Evolutionary conservation across 2,888 invertebrate species (phyloP), one percentile per base, ranked within the genome.

Genomic region (Craniophora ligustri): DNA sequence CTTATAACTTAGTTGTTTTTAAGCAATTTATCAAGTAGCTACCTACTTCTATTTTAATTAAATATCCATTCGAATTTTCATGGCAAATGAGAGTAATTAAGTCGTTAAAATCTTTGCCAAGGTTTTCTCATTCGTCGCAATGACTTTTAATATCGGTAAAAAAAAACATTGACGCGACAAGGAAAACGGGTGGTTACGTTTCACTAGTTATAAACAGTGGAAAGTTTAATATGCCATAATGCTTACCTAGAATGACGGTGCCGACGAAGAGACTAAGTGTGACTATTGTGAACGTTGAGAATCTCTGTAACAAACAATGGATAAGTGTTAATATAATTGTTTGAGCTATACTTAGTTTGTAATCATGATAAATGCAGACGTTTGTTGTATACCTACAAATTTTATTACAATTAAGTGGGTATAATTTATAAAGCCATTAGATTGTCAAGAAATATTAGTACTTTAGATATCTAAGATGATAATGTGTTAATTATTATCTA

Each of bases 261-360:
- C 99, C 99, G 76, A 98, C 97, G 89, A 98, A 97, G 67, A 98
- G 95, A 87, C 98, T 98, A 79, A 98, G 95, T 72, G 98, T 97
- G 82, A 98, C 98, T 78, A 97, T 97, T 75, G 97, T 96, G 93
- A 98, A 98, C 75, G 98, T 98, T 80, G 98, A 96, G 90, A 98
- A 96, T 94, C 96, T 96, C 98, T 98, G 96, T 70, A 96, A 92
- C 75, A 78, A 80, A 78, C 65, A 61, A 62, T 61, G 32, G 26
- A 42, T 30, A 49, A 58, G 61, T 71, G 53, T 69, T 67, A 65
- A 68, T 67, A 18, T 45, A 49, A 62, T 44, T 62, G 42, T 49
- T 46, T 49, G 31, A 57, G 38, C 34, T 44, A 40, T 30, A 59
- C 30, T 15, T 47, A 30, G 44, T 49, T n/a, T 36, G 54, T 49